These are phyloP conservation scores for Oophaga sylvatica DNA, from an alignment of 2,797 vertebrate species.

Conservation along the genomic window DNA sequence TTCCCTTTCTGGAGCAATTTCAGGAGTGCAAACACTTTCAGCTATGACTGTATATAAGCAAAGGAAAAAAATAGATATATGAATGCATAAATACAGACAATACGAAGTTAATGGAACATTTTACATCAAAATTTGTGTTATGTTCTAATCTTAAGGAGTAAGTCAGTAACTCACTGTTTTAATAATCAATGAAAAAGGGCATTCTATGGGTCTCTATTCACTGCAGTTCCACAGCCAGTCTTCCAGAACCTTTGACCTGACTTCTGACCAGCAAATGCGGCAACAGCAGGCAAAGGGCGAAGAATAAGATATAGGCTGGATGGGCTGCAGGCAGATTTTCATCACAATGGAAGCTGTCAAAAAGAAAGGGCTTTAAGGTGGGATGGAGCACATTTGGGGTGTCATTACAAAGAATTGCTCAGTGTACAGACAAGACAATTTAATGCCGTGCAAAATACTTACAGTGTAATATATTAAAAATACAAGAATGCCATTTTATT, in stretches of 20 bases:
- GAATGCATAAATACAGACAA: background rate
- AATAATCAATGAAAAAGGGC: constrained; percentile 69
- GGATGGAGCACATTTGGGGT: constrained; percentile 54
- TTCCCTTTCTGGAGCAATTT: no score
- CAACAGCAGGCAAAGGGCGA: constrained; percentile 65
- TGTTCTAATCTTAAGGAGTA: constrained; percentile 69
- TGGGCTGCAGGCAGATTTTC: constrained; percentile 69
- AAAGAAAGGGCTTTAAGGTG: constrained; percentile 62
- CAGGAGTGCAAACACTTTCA: no score
- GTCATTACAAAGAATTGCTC: constrained; percentile 41
- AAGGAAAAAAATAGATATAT: background rate
- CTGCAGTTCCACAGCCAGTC: constrained; percentile 64
- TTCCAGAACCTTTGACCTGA: constrained; percentile 71
- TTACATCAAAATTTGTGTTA: constrained; percentile 58
- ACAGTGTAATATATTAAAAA: constrained; percentile 44
- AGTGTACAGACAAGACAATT: constrained; percentile 41
- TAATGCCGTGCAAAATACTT: constrained; percentile 43
- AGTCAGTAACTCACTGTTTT: constrained; percentile 66
- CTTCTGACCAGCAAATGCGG: constrained; percentile 67
- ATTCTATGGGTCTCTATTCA: constrained; percentile 71
- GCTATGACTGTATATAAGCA: background rate
- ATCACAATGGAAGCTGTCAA: constrained; percentile 70
- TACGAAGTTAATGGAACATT: background rate
- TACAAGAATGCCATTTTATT: constrained; percentile 18
- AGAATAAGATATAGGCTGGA: constrained; percentile 65